A percentile compares a stretch with the other conserved stretches of the same genome.
phyloP scores from a whole-genome alignment of 2,113 vertebrate species.

The Varanus salvator region DNA sequence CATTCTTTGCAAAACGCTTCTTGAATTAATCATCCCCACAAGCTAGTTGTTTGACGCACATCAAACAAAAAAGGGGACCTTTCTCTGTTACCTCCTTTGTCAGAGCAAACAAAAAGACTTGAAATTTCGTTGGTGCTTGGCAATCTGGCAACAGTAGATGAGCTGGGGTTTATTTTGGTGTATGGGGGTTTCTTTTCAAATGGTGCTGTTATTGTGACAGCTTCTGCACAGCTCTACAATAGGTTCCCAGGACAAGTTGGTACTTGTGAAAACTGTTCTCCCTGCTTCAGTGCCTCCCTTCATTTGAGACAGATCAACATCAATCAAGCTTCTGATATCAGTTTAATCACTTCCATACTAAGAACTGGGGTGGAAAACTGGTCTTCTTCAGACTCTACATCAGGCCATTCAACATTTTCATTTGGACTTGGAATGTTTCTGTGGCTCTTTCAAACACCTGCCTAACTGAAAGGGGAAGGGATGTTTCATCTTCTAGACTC shows the following conservation, averaged over 20 bases:
- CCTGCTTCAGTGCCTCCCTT: not conserved
- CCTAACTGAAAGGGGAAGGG: no score
- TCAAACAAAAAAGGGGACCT: not conserved
- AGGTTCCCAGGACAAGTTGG: fast-evolving
- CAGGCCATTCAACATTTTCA: not conserved
- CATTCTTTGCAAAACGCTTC: not conserved
- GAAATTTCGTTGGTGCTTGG: conserved; percentile 6
- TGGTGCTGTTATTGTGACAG: not conserved
- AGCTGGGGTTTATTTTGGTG: not conserved
- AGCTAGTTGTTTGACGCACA: conserved; percentile 4
- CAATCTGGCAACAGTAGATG: fast-evolving
- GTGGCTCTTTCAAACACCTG: not conserved
- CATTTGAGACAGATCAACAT: not conserved
- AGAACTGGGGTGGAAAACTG: not conserved
- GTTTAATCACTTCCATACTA: not conserved
- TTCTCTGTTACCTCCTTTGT: not conserved
- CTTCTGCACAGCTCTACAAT: fast-evolving
- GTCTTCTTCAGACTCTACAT: not conserved
- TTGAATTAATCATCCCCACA: not conserved
- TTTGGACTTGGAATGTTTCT: not conserved
- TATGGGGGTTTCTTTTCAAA: not conserved
- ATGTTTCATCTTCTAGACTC: no score
- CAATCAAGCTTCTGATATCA: not conserved
- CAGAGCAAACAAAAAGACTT: not conserved
- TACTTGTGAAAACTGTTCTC: not conserved